phyloP scores from a whole-genome alignment of 2,888 invertebrate genomes.

The Paralinhomoeus sp. region DNA sequence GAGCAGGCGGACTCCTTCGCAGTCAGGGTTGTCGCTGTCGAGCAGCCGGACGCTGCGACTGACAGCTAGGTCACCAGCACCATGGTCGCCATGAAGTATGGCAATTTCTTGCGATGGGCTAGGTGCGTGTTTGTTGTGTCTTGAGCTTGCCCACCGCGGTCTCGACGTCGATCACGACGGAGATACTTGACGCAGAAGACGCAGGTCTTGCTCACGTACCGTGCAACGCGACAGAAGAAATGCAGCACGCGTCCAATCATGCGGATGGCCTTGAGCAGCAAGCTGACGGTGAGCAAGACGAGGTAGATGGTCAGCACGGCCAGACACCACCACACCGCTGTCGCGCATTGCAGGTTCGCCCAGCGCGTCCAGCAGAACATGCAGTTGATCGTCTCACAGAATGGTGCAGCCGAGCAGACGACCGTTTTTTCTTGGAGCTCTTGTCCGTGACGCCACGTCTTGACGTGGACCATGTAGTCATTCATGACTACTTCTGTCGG shows the following conservation, averaged over 20 bases:
- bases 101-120: no score
- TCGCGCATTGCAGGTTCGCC: slow-evolving; percentile 1
- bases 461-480: neutral
- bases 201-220: no score
- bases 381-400: slow-evolving; percentile 2
- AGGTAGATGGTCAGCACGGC: neutral
- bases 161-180: no score
- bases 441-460: neutral
- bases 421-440: neutral
- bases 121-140: no score
- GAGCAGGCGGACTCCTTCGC: neutral
- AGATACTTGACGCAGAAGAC: no score
- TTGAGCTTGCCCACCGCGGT: no score
- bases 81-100: no score
- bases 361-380: neutral
- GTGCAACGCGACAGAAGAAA: no score
- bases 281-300: neutral
- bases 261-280: no score
- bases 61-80: no score
- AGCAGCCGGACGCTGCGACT: neutral
- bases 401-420: neutral
- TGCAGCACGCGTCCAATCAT: no score
- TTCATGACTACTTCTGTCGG: neutral
- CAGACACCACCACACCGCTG: neutral
- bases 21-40: neutral